Percentiles rank a stretch among this genome's conserved stretches.
Evolutionary conservation across 2,888 invertebrate genomes (phyloP).

Genomic region (Eupithecia inturbata): DNA sequence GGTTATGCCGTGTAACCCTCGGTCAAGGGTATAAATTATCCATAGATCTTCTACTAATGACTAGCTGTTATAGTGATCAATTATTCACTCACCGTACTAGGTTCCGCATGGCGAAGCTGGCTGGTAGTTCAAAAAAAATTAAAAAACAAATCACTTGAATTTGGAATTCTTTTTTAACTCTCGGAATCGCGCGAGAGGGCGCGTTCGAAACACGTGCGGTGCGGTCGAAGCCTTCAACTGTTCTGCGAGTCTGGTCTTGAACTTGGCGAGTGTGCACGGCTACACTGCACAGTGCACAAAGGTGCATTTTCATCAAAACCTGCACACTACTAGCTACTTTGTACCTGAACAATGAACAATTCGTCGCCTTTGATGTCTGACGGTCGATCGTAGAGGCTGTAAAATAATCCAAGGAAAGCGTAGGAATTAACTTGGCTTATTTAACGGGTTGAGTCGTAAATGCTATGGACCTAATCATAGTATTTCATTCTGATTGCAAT

Average conservation of each 20-base stretch:
- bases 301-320: constrained; percentile 67
- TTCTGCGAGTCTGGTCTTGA: constrained; percentile 74
- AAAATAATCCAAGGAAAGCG: constrained; percentile 34
- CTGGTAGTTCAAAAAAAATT: constrained; percentile 51
- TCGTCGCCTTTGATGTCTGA: constrained; percentile 45
- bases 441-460: constrained; percentile 3
- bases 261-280: constrained; percentile 65
- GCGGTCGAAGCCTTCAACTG: constrained; percentile 66
- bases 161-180: constrained; percentile 54
- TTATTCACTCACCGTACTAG: constrained; percentile 67
- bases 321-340: constrained; percentile 14
- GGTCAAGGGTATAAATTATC: constrained; percentile 57
- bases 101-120: constrained; percentile 71
- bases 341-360: constrained; percentile 42
- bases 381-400: constrained; percentile 36
- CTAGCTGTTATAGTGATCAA: constrained; percentile 26
- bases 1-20: constrained; percentile 54
- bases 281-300: constrained; percentile 54
- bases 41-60: constrained; percentile 47
- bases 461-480: background rate
- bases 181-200: constrained; percentile 59
- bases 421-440: constrained; percentile 27
- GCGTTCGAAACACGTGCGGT: constrained; percentile 51
- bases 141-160: constrained; percentile 49
- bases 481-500: background rate